phyloP scores from a whole-genome alignment of 1,140 invertebrate genomes.

The Drosophila bocqueti region DNA sequence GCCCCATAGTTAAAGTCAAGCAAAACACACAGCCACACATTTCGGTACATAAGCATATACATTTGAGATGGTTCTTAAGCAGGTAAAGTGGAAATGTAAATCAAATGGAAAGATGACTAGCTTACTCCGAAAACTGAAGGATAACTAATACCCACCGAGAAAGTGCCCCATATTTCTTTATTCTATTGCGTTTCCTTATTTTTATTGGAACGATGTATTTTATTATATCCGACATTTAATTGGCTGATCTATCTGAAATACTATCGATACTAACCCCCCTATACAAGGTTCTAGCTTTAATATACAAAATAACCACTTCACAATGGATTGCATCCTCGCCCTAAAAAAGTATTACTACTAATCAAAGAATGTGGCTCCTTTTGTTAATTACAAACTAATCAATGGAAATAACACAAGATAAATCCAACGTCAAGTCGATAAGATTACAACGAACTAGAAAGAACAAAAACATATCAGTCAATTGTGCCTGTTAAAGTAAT shows the following conservation, averaged over 20 bases:
- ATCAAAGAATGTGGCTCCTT: constrained; percentile 64
- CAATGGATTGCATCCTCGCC: neutral
- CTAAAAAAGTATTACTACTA: neutral
- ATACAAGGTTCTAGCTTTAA: neutral
- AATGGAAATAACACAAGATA: constrained; percentile 25
- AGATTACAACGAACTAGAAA: constrained; percentile 5
- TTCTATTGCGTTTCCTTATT: neutral
- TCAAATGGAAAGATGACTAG: no score
- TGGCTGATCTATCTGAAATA: constrained; percentile 32
- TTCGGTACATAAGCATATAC: constrained; percentile 19
- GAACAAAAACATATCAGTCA: constrained; percentile 17
- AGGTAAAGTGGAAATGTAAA: constrained; percentile 11
- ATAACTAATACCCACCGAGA: neutral
- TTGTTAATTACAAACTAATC: constrained; percentile 82
- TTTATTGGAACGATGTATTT: neutral
- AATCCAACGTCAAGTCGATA: neutral
- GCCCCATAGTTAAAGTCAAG: constrained; percentile 38
- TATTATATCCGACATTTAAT: constrained; percentile 14
- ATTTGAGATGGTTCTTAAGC: constrained; percentile 1
- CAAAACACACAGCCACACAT: constrained; percentile 46
- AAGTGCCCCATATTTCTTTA: neutral
- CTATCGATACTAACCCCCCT: constrained; percentile 25
- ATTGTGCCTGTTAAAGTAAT: constrained; percentile 68
- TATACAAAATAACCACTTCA: constrained; percentile 9
- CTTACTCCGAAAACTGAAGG: neutral